Conservation (phyloP, 2,113 vertebrate genomes). For the Callochromis pleurospilus region DNA sequence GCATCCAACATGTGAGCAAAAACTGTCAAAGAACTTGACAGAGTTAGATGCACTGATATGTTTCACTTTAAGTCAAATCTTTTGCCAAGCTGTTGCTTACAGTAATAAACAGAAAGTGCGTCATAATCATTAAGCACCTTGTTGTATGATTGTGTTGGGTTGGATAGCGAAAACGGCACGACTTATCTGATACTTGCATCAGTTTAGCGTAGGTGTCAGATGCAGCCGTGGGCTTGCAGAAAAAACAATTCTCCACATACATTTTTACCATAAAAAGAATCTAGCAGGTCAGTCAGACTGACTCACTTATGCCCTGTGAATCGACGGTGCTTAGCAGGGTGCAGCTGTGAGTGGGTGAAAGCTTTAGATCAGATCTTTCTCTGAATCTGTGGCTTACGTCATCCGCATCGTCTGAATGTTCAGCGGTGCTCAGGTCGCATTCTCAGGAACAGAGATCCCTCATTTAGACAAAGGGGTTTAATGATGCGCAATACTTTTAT, state of each 20-base stretch:
- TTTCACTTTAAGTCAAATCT: not conserved
- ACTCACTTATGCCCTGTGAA: not conserved
- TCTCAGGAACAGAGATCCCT: constrained; percentile 8
- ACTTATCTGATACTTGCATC: not conserved
- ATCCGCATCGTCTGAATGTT: not conserved
- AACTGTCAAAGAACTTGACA: not conserved
- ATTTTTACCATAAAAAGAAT: not conserved
- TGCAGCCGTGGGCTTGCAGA: not conserved
- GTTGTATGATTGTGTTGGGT: not conserved
- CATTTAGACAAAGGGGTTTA: constrained; percentile 36
- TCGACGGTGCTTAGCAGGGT: not conserved
- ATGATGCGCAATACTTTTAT: constrained; percentile 39
- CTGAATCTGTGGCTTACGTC: not conserved
- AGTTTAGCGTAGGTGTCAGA: not conserved
- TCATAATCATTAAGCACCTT: not conserved
- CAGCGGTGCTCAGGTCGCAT: not conserved
- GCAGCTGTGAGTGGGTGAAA: constrained; percentile 31
- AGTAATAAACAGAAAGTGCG: not conserved
- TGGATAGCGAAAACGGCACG: accelerated
- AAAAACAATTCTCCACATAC: not conserved
- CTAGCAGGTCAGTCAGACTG: not conserved
- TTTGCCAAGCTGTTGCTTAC: not conserved
- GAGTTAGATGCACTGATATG: not conserved
- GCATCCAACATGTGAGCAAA: not conserved
- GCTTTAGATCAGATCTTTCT: constrained; percentile 14